Conservation (phyloP, 2,888 invertebrate species). For the Odontothrips loti region DNA sequence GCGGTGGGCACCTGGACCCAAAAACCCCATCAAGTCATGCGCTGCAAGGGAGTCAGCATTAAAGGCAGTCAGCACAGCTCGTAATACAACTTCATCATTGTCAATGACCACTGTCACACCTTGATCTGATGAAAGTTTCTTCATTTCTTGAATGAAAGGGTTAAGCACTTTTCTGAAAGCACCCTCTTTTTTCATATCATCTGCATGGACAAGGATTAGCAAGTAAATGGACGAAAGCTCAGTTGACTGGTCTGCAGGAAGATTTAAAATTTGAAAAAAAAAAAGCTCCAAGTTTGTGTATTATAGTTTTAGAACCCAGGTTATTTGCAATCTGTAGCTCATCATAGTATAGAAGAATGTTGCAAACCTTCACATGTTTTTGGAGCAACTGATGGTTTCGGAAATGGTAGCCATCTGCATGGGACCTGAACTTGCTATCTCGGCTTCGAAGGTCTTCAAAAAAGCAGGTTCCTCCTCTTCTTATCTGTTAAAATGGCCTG, state of each 20-base stretch:
- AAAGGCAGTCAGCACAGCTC: background rate
- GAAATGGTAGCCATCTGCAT: background rate
- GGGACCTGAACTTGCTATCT: background rate
- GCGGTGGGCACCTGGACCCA: background rate
- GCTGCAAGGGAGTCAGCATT: background rate
- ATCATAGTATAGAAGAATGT: background rate
- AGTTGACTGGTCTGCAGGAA: constrained; percentile 37
- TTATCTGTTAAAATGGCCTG: background rate
- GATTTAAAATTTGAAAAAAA: constrained; percentile 36
- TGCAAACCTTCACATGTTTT: background rate
- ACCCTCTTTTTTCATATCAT: background rate
- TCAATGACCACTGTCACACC: background rate
- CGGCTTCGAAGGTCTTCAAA: background rate
- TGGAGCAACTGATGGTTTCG: too few relatives aligned
- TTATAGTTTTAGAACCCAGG: constrained; percentile 31
- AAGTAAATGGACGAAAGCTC: constrained; percentile 30
- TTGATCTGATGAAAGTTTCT: background rate
- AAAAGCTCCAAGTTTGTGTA: constrained; percentile 34
- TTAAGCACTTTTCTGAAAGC: background rate
- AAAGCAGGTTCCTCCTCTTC: background rate
- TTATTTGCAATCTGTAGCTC: constrained; percentile 36
- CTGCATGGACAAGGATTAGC: background rate
- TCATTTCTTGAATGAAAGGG: background rate
- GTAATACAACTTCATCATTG: background rate
- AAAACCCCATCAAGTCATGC: background rate